A percentile compares a stretch with the other conserved stretches of the same genome.
phyloP scores from a whole-genome alignment of 2,797 vertebrate species.

The Cottoperca gobio region DNA sequence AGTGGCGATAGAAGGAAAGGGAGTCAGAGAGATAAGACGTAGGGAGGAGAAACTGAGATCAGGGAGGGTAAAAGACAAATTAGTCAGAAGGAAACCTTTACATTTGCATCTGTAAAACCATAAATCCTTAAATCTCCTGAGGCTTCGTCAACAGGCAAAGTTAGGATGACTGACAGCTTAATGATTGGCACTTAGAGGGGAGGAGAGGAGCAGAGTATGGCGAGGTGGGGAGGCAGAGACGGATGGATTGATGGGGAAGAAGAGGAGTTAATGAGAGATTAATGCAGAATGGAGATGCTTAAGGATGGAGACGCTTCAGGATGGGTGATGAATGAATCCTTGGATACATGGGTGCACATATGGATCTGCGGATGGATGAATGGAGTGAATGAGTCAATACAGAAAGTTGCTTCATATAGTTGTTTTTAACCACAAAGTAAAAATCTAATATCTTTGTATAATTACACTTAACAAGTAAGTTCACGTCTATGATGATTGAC shows the following conservation, averaged over 20 bases:
- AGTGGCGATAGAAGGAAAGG: neutral
- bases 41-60: neutral
- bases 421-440: slow-evolving; percentile 2
- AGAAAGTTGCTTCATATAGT: slow-evolving; percentile 14
- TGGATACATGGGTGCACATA: slow-evolving; percentile 43
- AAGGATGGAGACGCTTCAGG: slow-evolving; percentile 44
- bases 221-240: slow-evolving; percentile 32
- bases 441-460: neutral
- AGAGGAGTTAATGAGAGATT: slow-evolving; percentile 70
- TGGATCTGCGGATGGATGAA: slow-evolving; percentile 57
- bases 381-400: slow-evolving; percentile 24
- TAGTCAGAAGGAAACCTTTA: slow-evolving; percentile 46
- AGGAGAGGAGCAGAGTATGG: slow-evolving; percentile 26
- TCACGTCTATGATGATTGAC: neutral
- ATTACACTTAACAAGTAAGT: slow-evolving; percentile 1
- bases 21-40: neutral
- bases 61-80: slow-evolving; percentile 29
- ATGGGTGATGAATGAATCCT: slow-evolving; percentile 57
- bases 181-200: slow-evolving; percentile 74
- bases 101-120: slow-evolving; percentile 53
- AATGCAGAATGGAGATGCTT: slow-evolving; percentile 59
- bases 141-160: slow-evolving; percentile 60
- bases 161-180: slow-evolving; percentile 70
- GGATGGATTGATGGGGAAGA: slow-evolving; percentile 60
- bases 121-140: slow-evolving; percentile 51